phyloP scores from a whole-genome alignment of 2,888 invertebrate species.

The Diaperis boleti region DNA sequence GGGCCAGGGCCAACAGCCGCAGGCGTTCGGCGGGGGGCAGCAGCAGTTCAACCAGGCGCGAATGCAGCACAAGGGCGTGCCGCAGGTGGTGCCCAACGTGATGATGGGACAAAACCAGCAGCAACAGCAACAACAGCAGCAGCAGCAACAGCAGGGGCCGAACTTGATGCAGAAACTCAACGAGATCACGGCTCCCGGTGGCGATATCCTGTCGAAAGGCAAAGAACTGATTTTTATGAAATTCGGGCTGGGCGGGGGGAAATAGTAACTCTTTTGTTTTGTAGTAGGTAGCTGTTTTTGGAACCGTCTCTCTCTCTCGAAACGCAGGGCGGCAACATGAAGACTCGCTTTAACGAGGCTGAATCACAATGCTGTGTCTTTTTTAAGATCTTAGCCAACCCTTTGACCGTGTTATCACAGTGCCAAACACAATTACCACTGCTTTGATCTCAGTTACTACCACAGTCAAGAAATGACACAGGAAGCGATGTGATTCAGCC shows the following conservation, averaged over 20 bases:
- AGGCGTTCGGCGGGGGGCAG: constrained; percentile 53
- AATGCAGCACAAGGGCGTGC: constrained; percentile 68
- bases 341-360: too few species aligned
- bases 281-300: constrained; percentile 50
- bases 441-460: too few species aligned
- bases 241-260: constrained; percentile 86
- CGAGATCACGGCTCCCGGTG: constrained; percentile 90
- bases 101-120: constrained; percentile 56
- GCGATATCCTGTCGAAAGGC: constrained; percentile 91
- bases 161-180: constrained; percentile 92
- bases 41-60: constrained; percentile 50
- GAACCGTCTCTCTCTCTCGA: too few species aligned
- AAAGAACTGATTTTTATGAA: constrained; percentile 96
- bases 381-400: too few species aligned
- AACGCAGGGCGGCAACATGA: too few species aligned
- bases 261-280: constrained; percentile 56
- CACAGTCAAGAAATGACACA: too few species aligned
- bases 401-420: too few species aligned
- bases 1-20: constrained; percentile 53
- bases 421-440: too few species aligned
- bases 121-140: constrained; percentile 63
- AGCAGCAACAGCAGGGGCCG: constrained; percentile 69
- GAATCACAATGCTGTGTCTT: too few species aligned
- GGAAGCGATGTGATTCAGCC: too few species aligned
- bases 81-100: constrained; percentile 67